Base-by-base conservation (phyloP, 2,888 invertebrate species). In the Carpatolechia fugitivella region DNA sequence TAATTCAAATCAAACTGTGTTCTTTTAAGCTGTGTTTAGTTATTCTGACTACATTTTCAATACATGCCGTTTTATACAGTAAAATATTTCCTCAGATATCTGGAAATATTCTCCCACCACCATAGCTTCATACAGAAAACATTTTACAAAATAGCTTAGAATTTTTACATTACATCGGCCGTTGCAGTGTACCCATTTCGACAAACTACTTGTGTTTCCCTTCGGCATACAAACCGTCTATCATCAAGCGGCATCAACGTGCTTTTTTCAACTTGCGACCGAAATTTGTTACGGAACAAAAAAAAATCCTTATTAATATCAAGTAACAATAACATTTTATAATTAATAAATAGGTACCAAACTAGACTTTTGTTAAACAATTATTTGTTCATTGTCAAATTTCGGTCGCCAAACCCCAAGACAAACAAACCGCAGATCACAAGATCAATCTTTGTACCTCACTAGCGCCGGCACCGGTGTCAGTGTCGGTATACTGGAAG, bases 401-500 rank as follows among this genome's bases (percentile, higher is more conserved):
- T 78, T 66, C 73, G 72, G 75, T 68, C 72, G 70, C 60, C 71
- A 64, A 72, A 72, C 72, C 74, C 68, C 49, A 60, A 68, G 62
- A 69, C 74, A 80, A 78, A 76, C 72, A 74, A 76, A 63, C 74
- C 77, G 77, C 54, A 47, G n/a, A 73, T 75, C 76, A 69, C 77
- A 83, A 82, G 81, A 76, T 65, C 68, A 70, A 62, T 66, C 62
- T 73, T 64, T 78, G 79, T 95, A 95, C 94, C 94, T 94, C 92
- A 92, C 92, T 85, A 93, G 85, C 78, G 92, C 91, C 85, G 93
- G 92, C 81, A 93, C 91, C 87, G 93, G 92, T 76, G 94, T 92
- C 91, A 96, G 93, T 91, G 96, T 95, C 84, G 96, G 96, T 92
- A 96, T 96, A 92, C 96, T 96, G 88, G 96, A 96, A 78, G 96